Base-by-base conservation (phyloP, 2,797 vertebrate genomes). In the Carapus acus region DNA sequence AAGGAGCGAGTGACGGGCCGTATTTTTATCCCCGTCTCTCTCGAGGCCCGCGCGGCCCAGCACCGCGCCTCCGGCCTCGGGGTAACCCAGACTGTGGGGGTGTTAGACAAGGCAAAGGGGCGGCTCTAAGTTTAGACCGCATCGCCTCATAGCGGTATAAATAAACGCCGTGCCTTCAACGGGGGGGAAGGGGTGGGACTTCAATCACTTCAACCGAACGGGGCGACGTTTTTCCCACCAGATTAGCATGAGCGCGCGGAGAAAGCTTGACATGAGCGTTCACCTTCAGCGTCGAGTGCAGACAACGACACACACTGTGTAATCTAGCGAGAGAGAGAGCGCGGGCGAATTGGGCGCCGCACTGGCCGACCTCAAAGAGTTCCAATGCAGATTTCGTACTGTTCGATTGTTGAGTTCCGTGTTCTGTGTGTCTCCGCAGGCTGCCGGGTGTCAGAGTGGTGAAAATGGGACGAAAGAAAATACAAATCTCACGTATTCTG, bases 401-500 rank as follows among this genome's bases (percentile, higher is more conserved):
- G 1, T 53, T 21, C 7, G n/a, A n/a, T n/a, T n/a, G n/a, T 3
- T 1, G 2, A 57, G 1, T 45, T 37, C 41, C 4, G 6, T 22
- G 1, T 50, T 41, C 7, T 50, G 2, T 49, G 14, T 58, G 54
- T 18, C 57, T 52, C 57, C 6, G 29, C 67, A 77, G 80, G 54
- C 62, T 43, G 64, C 29, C 63, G 52, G 63, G 29, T 38, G 14
- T 36, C 47, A 65, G 41, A 3, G 16, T 49, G 34, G 58, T 14
- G 2, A 85, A 74, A 19, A 98, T 98, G 95, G 94, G 94, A 29
- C 82, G 95, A 66, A 98, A 95, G 83, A 97, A 98, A 80, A 98
- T 97, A 67, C 94, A 97, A 78, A 97, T 98, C 68, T 94, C 94
- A 21, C 89, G 93, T 2, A 98, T 97, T 58, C 58, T 94, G 77